Evolutionary conservation across 2,113 vertebrate genomes (phyloP).

Genomic region (Salvelinus fontinalis): DNA sequence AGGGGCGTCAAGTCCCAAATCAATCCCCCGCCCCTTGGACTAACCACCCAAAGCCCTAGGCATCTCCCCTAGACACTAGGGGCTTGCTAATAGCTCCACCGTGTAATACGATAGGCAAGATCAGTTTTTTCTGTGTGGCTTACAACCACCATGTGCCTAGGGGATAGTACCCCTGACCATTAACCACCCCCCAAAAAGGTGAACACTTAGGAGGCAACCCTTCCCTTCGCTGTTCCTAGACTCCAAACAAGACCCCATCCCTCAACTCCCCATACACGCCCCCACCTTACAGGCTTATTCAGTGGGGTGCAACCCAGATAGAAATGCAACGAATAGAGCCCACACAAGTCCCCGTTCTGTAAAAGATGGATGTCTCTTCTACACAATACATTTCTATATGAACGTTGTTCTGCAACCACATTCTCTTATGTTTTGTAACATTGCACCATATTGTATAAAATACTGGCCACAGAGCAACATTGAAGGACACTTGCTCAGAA

Average conservation of each 20-base stretch:
- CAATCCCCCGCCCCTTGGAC: constrained; percentile 29
- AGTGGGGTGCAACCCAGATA: no score
- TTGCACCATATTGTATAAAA: constrained; percentile 37
- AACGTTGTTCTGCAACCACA: constrained; percentile 2
- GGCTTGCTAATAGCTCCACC: neutral
- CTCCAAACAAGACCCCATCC: no score
- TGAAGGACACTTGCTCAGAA: constrained; percentile 66
- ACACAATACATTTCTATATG: neutral
- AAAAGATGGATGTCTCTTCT: neutral
- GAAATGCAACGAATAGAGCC: neutral
- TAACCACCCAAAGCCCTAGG: neutral
- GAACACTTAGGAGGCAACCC: constrained; percentile 37
- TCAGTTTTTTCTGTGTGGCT: neutral
- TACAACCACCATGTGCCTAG: constrained; percentile 21
- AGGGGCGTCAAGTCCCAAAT: constrained; percentile 41
- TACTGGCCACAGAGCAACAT: constrained; percentile 7
- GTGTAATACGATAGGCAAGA: neutral
- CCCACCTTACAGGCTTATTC: no score
- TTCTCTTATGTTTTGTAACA: constrained; percentile 16
- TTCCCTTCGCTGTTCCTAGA: constrained; percentile 28
- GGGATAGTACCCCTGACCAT: constrained; percentile 31
- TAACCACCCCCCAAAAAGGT: constrained; percentile 34
- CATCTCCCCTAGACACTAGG: neutral
- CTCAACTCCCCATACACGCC: no score
- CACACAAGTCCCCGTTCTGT: neutral